A percentile compares a stretch with the other conserved stretches of the same genome.
phyloP scores from a whole-genome alignment of 2,888 invertebrate genomes.

The Troides helena region DNA sequence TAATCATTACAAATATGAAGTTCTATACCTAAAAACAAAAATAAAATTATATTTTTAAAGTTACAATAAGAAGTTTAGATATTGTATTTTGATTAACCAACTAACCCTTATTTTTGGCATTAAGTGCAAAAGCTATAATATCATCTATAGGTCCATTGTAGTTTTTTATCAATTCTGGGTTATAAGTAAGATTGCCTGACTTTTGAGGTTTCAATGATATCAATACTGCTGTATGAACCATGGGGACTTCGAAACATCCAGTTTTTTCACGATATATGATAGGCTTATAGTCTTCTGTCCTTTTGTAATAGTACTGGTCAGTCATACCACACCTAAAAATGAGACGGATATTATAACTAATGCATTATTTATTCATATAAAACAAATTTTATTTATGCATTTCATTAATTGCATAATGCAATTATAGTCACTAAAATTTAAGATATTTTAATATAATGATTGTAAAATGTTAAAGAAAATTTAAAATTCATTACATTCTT shows the following conservation, averaged over 20 bases:
- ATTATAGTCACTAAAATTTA: too few species aligned
- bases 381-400: too few species aligned
- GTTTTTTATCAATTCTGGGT: constrained; percentile 78
- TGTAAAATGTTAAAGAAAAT: too few species aligned
- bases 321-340: constrained; percentile 87
- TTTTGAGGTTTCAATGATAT: constrained; percentile 83
- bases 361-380: too few species aligned
- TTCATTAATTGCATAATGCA: too few species aligned
- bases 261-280: constrained; percentile 84
- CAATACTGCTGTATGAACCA: constrained; percentile 94
- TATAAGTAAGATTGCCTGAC: constrained; percentile 87
- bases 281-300: constrained; percentile 91
- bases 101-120: constrained; percentile 84
- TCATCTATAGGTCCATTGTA: constrained; percentile 93
- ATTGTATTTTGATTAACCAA: neutral
- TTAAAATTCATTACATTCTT: neutral
- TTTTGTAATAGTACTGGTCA: constrained; percentile 88
- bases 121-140: constrained; percentile 94
- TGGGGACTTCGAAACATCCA: constrained; percentile 92
- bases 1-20: constrained; percentile 88
- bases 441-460: too few species aligned
- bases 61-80: neutral
- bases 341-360: neutral
- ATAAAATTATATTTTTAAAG: neutral
- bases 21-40: constrained; percentile 41